Percentiles rank a stretch among this genome's conserved stretches.
These are phyloP conservation scores for Tretioscincus oriximinensis DNA, from an alignment of 2,113 vertebrate species.

Conservation along the genomic window DNA sequence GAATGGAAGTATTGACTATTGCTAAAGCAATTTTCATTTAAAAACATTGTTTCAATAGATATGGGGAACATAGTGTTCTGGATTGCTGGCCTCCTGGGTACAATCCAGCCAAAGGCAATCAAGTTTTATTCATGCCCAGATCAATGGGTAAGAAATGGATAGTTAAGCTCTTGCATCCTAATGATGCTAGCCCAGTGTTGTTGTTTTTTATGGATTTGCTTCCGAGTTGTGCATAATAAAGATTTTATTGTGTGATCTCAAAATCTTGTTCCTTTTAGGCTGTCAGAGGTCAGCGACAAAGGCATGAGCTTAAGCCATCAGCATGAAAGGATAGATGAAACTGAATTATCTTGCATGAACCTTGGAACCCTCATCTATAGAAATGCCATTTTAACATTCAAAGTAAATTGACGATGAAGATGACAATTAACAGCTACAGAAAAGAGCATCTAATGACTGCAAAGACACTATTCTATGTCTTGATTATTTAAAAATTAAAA, in stretches of 20 bases:
- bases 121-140: conserved; percentile 8
- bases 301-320: too few relatives aligned
- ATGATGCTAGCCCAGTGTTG: neutral
- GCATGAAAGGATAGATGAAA: too few relatives aligned
- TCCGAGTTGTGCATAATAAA: neutral
- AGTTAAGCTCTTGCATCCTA: neutral
- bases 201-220: neutral
- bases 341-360: too few relatives aligned
- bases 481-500: too few relatives aligned
- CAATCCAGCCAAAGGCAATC: conserved; percentile 4
- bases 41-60: neutral
- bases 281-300: too few relatives aligned
- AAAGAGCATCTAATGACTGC: too few relatives aligned
- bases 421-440: too few relatives aligned
- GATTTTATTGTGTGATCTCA: neutral
- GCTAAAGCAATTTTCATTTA: neutral
- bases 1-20: neutral
- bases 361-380: too few relatives aligned
- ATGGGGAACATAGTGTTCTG: neutral
- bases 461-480: too few relatives aligned
- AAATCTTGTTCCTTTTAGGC: neutral
- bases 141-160: neutral
- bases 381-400: too few relatives aligned
- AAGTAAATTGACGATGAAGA: too few relatives aligned
- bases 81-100: neutral